A percentile compares a stretch with the other conserved stretches of the same genome.
These are phyloP conservation scores for Plumapathes pennacea DNA, from an alignment of 92 coral and sea anemone species.

Conservation along the genomic window DNA sequence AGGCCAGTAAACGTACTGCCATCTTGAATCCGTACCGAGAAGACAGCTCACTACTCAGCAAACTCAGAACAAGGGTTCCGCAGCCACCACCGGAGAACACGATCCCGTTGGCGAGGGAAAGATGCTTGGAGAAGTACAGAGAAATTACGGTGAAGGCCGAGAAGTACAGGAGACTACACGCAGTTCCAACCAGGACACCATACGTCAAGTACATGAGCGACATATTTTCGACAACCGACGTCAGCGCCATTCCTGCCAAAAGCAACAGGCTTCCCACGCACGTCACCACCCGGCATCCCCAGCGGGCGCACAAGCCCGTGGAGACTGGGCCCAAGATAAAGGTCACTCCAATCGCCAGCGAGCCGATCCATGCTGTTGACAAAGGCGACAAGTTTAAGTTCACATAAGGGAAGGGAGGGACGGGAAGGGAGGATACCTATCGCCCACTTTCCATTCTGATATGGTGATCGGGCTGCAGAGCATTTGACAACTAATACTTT, in stretches of 20 bases:
- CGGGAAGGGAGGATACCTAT: background rate
- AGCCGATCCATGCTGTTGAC: slow-evolving; percentile 85
- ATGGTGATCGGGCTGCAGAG: no score
- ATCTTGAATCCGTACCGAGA: slow-evolving; percentile 63
- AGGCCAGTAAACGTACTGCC: slow-evolving; percentile 54
- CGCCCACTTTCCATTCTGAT: no score
- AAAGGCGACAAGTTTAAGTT: background rate
- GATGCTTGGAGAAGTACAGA: slow-evolving; percentile 69
- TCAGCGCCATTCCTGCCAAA: slow-evolving; percentile 48
- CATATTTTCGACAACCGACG: slow-evolving; percentile 71
- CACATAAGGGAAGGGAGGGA: background rate
- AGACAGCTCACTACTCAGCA: slow-evolving; percentile 49
- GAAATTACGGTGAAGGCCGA: slow-evolving; percentile 61
- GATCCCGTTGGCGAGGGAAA: slow-evolving; percentile 78
- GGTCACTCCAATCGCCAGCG: slow-evolving; percentile 69
- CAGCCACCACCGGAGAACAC: slow-evolving; percentile 75
- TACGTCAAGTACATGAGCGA: slow-evolving; percentile 73
- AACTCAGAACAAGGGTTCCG: slow-evolving; percentile 61
- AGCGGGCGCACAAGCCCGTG: slow-evolving; percentile 58
- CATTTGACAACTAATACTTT: no score
- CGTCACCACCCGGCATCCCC: slow-evolving; percentile 83
- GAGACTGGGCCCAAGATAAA: slow-evolving; percentile 71
- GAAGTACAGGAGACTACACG: slow-evolving; percentile 72
- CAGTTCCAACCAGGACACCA: slow-evolving; percentile 76
- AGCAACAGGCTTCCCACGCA: slow-evolving; percentile 73